These are phyloP conservation scores for Eledone cirrhosa DNA, from an alignment of 2,888 invertebrate genomes.

Conservation along the genomic window DNA sequence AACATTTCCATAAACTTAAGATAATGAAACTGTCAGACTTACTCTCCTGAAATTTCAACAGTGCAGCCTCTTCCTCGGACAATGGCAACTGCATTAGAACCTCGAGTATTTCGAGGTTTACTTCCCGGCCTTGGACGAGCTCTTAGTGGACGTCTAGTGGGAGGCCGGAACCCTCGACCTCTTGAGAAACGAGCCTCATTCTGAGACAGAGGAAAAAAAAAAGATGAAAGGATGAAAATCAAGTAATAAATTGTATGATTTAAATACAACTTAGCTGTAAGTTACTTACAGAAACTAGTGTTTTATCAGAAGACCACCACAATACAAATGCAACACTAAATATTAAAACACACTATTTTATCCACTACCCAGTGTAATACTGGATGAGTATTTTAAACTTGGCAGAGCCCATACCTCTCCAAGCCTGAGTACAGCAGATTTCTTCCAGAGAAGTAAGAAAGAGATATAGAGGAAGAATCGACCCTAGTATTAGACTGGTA, in stretches of 20 bases:
- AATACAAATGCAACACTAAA: too few species aligned
- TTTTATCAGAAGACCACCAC: too few species aligned
- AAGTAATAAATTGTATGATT: neutral
- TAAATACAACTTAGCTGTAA: too few species aligned
- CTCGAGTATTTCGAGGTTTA: neutral
- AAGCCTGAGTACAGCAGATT: too few species aligned
- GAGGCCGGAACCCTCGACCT: slow-evolving; percentile 8
- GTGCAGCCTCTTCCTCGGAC: slow-evolving; percentile 41
- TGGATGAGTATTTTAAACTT: too few species aligned
- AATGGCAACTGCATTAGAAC: slow-evolving; percentile 12
- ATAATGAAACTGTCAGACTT: neutral
- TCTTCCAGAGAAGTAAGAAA: too few species aligned
- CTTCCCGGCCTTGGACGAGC: slow-evolving; percentile 4
- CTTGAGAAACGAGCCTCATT: slow-evolving; percentile 15
- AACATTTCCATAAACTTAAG: neutral
- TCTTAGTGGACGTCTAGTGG: neutral
- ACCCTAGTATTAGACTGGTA: too few species aligned
- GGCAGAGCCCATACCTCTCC: too few species aligned
- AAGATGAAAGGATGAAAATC: neutral
- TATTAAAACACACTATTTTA: too few species aligned
- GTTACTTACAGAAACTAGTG: too few species aligned
- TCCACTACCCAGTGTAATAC: too few species aligned
- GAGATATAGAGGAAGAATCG: too few species aligned
- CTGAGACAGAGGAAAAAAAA: neutral
- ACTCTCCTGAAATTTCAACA: slow-evolving; percentile 35